Base-by-base conservation (phyloP, 2,888 invertebrate genomes). In the Diarsia dahlii region DNA sequence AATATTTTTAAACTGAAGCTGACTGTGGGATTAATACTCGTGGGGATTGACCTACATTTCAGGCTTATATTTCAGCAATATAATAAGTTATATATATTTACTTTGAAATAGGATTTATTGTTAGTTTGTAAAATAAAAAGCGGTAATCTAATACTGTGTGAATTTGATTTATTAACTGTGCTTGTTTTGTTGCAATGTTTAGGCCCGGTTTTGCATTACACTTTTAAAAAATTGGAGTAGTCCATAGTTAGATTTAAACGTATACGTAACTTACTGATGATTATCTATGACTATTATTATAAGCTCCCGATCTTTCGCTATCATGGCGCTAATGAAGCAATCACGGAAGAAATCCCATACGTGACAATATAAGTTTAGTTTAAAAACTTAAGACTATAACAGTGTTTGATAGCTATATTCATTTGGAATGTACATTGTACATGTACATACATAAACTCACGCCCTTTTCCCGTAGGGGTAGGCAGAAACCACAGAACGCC, bases 21-120 rank as follows among this genome's bases (percentile, higher is more conserved):
- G 23, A 34, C 20, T 15, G 15, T n/a, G 20, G 13, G 18, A 48
- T 66, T 13, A 48, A 50, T 52, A 54, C 20, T 65, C 10, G 12
- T 64, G 18, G 52, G 50, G 23, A 23, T n/a, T 63, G 45, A 76
- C 28, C 28, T 76, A 76, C 13, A 46, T 76, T 76, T 13, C 18
- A 13, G 18, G 18, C 15, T 46, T 52, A 15, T n/a, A 28, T 28
- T 48, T 75, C 15, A 48, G 39, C 23, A 74, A 58, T 58, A 58
- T 58, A 73, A 15, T 34, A 28, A 6, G n/a, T 28, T n/a, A 12
- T 52, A 12, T 52, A 10, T 39, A 3, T 6, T 39, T 39, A 20
- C 4, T 67, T 23, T 23, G 23, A 48, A 48, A n/a, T 48, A 66
- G 12, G 12, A 48, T 48, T 28, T 5, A 12, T 28, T 48, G 28